Base-by-base conservation (phyloP, 2,888 invertebrate genomes). In the Hermaeophaga mercurialis region DNA sequence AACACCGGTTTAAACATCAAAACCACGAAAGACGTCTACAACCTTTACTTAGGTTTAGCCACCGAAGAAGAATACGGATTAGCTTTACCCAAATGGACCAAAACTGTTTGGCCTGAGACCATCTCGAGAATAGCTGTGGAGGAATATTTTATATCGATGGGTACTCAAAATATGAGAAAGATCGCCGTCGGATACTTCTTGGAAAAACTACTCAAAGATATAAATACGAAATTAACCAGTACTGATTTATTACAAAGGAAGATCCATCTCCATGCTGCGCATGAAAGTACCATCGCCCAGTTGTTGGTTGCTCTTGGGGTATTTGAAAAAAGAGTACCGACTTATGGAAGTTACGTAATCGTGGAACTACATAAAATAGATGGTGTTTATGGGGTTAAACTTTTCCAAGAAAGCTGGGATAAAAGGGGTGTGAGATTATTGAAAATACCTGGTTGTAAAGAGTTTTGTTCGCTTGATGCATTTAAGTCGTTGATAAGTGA, bases 1-100 rank as follows among this genome's bases (percentile, higher is more conserved):
- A 69, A 79, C 1, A 81, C 83, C 0, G 85, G 85, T 5, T 67
- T 79, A 62, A 70, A 73, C n/a, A 78, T 86, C 3, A 74, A 73
- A 1, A 78, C 76, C 18, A 80, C 83, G 0, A 81, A 82, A 33
- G 84, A 85, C 66, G 79, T 85, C 3, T 82, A 83, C 55, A 82
- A 82, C 12, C 68, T 87, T 1, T 85, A 84, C 65, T 80, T 82
- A 46, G 85, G 85, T 0, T 69, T 86, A 19, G 73, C 80, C 60
- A 84, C 85, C 0, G 85, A 87, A 78, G 83, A 84, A 41, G 73
- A 73, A 24, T 67, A 71, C 60, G 74, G 75, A 34, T 61, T 78
- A 12, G 19, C 62, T n/a, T 64, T 80, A 7, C 80, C 80, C 0
- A 54, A 63, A 14, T 81, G 80, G 81, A 72, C 78, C 0, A 56